phyloP scores from a whole-genome alignment of 2,113 vertebrate species.

The Tiliqua scincoides region DNA sequence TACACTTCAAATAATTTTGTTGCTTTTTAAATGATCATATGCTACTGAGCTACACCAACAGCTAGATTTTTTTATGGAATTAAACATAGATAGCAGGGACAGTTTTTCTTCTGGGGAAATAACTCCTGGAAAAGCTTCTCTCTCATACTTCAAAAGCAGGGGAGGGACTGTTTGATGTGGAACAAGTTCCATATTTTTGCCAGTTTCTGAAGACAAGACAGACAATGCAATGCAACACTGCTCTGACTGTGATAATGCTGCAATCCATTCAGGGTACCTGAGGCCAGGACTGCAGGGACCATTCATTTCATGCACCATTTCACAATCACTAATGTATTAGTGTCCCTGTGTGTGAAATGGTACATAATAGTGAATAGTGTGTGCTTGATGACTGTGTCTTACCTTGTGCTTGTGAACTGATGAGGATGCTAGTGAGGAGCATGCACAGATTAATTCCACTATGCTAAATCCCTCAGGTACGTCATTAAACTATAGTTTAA shows the following conservation, averaged over 20 bases:
- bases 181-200: neutral
- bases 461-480: neutral
- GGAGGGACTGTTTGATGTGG: neutral
- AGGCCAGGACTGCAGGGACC: neutral
- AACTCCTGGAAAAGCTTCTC: neutral
- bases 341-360: neutral
- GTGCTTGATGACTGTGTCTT: too few relatives aligned
- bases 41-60: neutral
- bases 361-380: neutral
- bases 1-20: neutral
- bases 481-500: too few relatives aligned
- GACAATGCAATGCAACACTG: neutral
- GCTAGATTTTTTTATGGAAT: neutral
- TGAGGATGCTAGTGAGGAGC: neutral
- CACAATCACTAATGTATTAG: neutral
- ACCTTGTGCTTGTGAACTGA: fast-evolving
- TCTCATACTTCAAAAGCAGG: neutral
- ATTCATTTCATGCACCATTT: constrained; percentile 17
- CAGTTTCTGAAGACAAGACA: neutral
- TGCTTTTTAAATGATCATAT: neutral
- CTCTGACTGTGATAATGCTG: neutral
- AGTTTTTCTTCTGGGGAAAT: neutral
- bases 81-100: neutral
- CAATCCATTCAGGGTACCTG: neutral
- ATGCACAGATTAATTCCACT: constrained; percentile 9